phyloP scores from a whole-genome alignment of 1,140 invertebrate genomes.

The Halesus radiatus region DNA sequence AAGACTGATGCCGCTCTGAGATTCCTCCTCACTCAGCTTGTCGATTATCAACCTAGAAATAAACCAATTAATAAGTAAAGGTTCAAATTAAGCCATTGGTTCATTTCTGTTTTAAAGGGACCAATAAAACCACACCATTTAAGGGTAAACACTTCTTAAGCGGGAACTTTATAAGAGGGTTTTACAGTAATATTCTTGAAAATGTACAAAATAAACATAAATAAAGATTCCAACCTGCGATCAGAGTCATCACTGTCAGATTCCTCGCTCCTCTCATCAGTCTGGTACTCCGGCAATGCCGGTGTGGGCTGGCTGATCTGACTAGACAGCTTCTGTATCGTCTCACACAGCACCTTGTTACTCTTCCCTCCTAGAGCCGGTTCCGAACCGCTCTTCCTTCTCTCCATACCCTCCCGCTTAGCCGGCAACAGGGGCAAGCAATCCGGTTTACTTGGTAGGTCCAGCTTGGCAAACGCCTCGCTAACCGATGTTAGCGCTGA shows the following conservation, averaged over 20 bases:
- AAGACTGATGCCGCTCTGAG: slow-evolving; percentile 52
- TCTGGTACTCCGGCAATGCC: slow-evolving; percentile 61
- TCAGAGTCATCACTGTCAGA: slow-evolving; percentile 83
- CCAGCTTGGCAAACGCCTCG: slow-evolving; percentile 2
- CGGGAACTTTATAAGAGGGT: no score
- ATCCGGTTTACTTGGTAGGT: not conserved
- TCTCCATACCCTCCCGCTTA: slow-evolving; percentile 48
- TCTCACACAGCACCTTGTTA: slow-evolving; percentile 73
- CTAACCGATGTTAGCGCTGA: not conserved
- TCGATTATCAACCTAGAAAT: slow-evolving; percentile 67
- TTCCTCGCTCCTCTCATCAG: slow-evolving; percentile 66
- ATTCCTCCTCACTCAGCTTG: slow-evolving; percentile 65
- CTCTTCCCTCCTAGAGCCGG: slow-evolving; percentile 63
- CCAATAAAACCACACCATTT: no score
- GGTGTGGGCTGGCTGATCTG: slow-evolving; percentile 67
- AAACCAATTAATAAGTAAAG: no score
- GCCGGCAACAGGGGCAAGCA: not conserved
- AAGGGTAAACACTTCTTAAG: no score
- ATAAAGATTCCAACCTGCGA: slow-evolving; percentile 67
- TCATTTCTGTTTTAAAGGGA: no score
- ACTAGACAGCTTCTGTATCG: slow-evolving; percentile 72
- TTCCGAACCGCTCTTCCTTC: slow-evolving; percentile 52
- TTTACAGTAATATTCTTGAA: no score
- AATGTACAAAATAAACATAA: no score
- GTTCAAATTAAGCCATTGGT: no score